Evolutionary conservation across 2,797 vertebrate genomes (phyloP).

Genomic region (Aotus griseimembra): DNA sequence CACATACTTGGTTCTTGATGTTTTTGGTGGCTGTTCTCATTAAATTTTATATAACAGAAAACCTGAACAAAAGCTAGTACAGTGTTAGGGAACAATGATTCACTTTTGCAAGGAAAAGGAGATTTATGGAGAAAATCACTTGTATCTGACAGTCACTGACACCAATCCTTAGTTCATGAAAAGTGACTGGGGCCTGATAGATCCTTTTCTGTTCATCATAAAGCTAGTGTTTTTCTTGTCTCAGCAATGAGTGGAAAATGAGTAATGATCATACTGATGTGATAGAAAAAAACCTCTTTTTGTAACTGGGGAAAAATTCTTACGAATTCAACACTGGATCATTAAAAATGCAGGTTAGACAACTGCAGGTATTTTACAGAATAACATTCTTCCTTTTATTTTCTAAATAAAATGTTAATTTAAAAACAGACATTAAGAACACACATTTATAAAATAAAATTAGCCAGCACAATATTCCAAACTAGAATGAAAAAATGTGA

Average conservation of each 20-base stretch:
- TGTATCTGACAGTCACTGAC: conserved; percentile 83
- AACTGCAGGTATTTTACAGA: conserved; percentile 65
- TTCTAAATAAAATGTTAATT: background rate
- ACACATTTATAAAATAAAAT: conserved; percentile 23
- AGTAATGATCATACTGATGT: conserved; percentile 79
- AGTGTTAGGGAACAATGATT: conserved; percentile 80
- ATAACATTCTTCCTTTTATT: background rate
- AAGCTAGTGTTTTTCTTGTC: conserved; percentile 79
- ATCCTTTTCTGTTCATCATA: conserved; percentile 78
- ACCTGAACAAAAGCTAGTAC: conserved; percentile 77
- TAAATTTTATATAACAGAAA: conserved; percentile 84
- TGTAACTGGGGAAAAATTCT: conserved; percentile 75
- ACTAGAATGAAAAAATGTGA: background rate
- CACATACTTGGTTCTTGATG: conserved; percentile 73
- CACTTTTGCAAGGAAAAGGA: conserved; percentile 80
- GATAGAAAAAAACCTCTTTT: conserved; percentile 28
- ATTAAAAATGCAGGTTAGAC: conserved; percentile 66
- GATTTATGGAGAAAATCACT: conserved; percentile 82
- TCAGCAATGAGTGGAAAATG: conserved; percentile 78
- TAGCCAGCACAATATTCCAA: background rate
- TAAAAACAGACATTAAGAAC: background rate
- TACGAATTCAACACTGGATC: conserved; percentile 72
- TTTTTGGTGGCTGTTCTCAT: conserved; percentile 80
- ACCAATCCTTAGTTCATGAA: conserved; percentile 82
- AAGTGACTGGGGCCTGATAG: conserved; percentile 82